These are phyloP conservation scores for Microplitis manilae DNA, from an alignment of 2,888 invertebrate genomes.

Conservation along the genomic window DNA sequence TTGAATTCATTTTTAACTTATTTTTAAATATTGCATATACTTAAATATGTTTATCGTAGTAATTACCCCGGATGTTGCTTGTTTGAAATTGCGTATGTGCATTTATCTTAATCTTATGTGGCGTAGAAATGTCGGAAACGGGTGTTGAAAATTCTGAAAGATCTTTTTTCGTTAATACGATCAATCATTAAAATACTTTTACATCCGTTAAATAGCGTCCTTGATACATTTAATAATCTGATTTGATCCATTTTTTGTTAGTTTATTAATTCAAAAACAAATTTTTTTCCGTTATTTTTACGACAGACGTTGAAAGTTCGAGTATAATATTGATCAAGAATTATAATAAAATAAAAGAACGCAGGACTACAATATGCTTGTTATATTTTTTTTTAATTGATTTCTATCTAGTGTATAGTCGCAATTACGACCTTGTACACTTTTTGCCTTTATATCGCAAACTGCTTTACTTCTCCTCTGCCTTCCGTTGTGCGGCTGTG, in stretches of 20 bases:
- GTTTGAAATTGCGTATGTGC: constrained; percentile 12
- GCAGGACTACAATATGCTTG: no score
- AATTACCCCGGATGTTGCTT: constrained; percentile 15
- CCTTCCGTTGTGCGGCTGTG: no score
- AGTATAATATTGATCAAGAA: no score
- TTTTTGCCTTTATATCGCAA: no score
- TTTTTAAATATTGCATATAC: constrained; percentile 1
- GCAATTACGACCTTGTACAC: no score
- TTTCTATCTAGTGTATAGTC: no score
- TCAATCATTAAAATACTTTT: not conserved
- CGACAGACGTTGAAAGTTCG: not conserved
- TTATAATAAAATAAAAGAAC: no score
- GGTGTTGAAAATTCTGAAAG: not conserved
- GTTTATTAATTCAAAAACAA: not conserved
- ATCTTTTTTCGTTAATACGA: constrained; percentile 2
- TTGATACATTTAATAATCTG: not conserved
- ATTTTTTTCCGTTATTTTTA: not conserved
- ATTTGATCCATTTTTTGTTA: not conserved
- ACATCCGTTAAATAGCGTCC: not conserved
- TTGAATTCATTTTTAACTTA: constrained; percentile 9
- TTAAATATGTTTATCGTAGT: constrained; percentile 3
- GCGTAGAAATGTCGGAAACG: not conserved
- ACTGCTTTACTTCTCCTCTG: no score
- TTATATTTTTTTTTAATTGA: no score
- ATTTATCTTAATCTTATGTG: constrained; percentile 14